Evolutionary conservation across 2,888 invertebrate genomes (phyloP).

Genomic region (Agonopterix alstromeriana): DNA sequence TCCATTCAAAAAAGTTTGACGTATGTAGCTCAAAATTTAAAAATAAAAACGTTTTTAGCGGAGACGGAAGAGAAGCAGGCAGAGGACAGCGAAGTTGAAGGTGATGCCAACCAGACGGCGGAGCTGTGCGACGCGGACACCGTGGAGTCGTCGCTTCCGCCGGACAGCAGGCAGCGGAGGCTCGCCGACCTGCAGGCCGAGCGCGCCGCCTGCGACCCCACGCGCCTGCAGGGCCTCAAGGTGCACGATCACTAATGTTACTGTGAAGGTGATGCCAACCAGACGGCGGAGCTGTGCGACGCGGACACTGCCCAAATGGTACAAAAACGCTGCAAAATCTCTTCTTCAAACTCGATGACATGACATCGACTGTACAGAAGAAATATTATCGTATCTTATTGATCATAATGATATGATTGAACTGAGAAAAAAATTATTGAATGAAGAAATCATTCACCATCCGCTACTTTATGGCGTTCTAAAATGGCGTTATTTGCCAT

Average conservation of each 20-base stretch:
- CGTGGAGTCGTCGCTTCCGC: slow-evolving; percentile 83
- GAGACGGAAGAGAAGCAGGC: slow-evolving; percentile 62
- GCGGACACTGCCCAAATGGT: slow-evolving; percentile 81
- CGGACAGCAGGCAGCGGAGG: slow-evolving; percentile 80
- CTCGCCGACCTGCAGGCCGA: slow-evolving; percentile 83
- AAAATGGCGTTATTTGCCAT: too few relatives aligned
- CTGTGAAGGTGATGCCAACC: slow-evolving; percentile 59
- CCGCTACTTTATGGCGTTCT: too few relatives aligned
- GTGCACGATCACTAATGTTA: background rate
- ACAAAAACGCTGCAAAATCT: too few relatives aligned
- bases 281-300: slow-evolving; percentile 75
- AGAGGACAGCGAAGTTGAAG: slow-evolving; percentile 68
- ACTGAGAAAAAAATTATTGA: too few relatives aligned
- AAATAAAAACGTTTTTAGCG: slow-evolving; percentile 14
- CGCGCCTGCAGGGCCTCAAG: slow-evolving; percentile 84
- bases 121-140: slow-evolving; percentile 79
- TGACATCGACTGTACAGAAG: too few relatives aligned
- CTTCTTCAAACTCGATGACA: too few relatives aligned
- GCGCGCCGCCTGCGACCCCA: slow-evolving; percentile 88
- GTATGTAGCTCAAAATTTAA: too few relatives aligned
- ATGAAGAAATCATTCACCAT: too few relatives aligned
- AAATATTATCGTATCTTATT: too few relatives aligned
- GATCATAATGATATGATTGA: too few relatives aligned
- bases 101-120: slow-evolving; percentile 71
- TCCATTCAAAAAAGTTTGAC: too few relatives aligned